A percentile compares a stretch with the other conserved stretches of the same genome.
These are phyloP conservation scores for Megaceryle alcyon DNA, from an alignment of 2,797 vertebrate species.

Conservation along the genomic window DNA sequence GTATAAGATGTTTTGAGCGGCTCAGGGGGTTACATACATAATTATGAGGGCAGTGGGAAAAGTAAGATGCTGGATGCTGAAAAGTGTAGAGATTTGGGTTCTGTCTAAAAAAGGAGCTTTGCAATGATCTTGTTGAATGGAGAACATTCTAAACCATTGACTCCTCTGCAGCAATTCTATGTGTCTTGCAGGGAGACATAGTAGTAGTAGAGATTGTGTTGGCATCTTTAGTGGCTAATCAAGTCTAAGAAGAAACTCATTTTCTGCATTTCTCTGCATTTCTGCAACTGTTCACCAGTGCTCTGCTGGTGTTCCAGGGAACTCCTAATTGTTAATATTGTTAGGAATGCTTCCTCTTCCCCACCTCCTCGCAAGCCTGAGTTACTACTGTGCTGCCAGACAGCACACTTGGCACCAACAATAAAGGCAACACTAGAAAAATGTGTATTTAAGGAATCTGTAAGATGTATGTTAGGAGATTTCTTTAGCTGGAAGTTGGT, in stretches of 20 bases:
- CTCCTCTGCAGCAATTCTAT: not conserved
- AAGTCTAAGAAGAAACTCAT: not conserved
- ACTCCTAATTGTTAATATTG: not conserved
- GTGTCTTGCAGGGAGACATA: not conserved
- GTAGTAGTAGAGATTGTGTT: not conserved
- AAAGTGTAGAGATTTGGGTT: not conserved
- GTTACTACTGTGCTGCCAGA: conserved; percentile 20
- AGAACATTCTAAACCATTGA: not conserved
- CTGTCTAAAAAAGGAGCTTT: not conserved
- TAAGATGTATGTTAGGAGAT: not conserved
- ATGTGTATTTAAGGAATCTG: not conserved
- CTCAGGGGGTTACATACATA: not conserved
- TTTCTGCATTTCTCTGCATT: not conserved
- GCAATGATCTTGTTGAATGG: not conserved
- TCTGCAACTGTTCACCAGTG: not conserved
- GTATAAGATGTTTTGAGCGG: not conserved
- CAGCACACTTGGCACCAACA: not conserved
- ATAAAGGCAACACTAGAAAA: not conserved
- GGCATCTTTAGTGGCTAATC: not conserved
- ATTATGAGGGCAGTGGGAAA: not conserved
- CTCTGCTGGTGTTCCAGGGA: not conserved
- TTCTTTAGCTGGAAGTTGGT: not conserved
- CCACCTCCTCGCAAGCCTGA: not conserved
- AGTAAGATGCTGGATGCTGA: not conserved
- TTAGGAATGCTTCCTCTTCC: not conserved